Evolutionary conservation across 2,888 invertebrate species (phyloP).

Genomic region (Drosophila leonis): DNA sequence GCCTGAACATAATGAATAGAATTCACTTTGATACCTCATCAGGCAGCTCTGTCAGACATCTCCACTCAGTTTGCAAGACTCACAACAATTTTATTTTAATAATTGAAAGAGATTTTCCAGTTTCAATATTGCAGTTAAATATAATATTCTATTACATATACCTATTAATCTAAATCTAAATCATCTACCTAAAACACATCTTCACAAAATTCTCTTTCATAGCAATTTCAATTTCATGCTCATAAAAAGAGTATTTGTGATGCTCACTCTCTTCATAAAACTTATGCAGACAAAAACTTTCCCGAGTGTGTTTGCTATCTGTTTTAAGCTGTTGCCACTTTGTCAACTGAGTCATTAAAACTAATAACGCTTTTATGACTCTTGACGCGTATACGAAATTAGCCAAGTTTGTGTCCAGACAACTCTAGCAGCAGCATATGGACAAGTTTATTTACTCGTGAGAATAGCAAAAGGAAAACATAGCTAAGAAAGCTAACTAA

Average conservation of each 20-base stretch:
- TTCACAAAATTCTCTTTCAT: no score
- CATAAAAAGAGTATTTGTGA: background rate
- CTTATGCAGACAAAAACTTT: background rate
- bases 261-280: background rate
- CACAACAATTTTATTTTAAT: no score
- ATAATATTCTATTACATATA: no score
- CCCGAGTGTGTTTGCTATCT: slow-evolving; percentile 9
- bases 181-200: no score
- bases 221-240: background rate
- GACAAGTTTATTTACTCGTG: slow-evolving; percentile 19
- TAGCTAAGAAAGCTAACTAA: background rate
- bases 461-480: background rate
- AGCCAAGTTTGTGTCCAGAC: slow-evolving; percentile 34
- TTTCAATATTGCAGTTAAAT: no score
- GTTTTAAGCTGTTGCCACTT: slow-evolving; percentile 18
- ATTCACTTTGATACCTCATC: no score
- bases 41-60: no score
- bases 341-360: slow-evolving; percentile 43
- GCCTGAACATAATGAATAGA: no score
- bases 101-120: no score
- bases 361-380: slow-evolving; percentile 63
- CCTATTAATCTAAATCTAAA: no score
- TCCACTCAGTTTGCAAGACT: no score
- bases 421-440: slow-evolving; percentile 26
- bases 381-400: slow-evolving; percentile 20